These are phyloP conservation scores for Epinephelus malabaricus DNA, from an alignment of 2,797 vertebrate genomes.

Conservation along the genomic window DNA sequence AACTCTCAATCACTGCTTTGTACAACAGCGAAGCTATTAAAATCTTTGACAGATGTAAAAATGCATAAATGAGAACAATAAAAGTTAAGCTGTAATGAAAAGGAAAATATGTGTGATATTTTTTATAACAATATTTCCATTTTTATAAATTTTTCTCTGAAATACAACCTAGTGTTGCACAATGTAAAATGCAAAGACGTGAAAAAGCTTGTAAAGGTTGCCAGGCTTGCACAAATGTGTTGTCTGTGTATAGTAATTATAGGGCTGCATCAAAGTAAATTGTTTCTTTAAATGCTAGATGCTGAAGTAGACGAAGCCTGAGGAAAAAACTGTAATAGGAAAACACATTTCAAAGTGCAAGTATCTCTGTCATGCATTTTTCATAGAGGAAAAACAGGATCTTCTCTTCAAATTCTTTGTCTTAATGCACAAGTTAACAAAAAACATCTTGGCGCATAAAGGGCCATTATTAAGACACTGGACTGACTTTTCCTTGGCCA, in stretches of 20 bases:
- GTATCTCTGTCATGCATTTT: slow-evolving; percentile 5
- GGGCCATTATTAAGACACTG: background rate
- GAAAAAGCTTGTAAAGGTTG: slow-evolving; percentile 4
- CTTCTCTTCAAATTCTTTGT: background rate
- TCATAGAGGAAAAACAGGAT: background rate
- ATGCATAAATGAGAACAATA: background rate
- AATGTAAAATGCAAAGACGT: slow-evolving; percentile 1
- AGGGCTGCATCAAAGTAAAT: background rate
- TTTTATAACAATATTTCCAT: background rate
- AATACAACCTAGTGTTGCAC: background rate
- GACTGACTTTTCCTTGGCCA: background rate
- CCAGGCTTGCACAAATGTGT: background rate
- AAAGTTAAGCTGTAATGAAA: background rate
- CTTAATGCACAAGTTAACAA: background rate
- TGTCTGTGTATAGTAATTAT: slow-evolving; percentile 13
- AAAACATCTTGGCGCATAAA: background rate
- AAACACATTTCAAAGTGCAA: background rate
- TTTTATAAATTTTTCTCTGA: background rate
- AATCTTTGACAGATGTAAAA: background rate
- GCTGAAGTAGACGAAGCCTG: background rate
- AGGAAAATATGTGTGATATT: background rate
- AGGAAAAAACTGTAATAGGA: background rate
- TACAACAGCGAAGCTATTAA: background rate
- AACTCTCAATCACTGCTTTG: background rate
- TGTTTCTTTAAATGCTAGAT: background rate